Evolutionary conservation across 2,797 vertebrate species (phyloP), one percentile per base, ranked within the genome.

Genomic region (Alosa sapidissima): DNA sequence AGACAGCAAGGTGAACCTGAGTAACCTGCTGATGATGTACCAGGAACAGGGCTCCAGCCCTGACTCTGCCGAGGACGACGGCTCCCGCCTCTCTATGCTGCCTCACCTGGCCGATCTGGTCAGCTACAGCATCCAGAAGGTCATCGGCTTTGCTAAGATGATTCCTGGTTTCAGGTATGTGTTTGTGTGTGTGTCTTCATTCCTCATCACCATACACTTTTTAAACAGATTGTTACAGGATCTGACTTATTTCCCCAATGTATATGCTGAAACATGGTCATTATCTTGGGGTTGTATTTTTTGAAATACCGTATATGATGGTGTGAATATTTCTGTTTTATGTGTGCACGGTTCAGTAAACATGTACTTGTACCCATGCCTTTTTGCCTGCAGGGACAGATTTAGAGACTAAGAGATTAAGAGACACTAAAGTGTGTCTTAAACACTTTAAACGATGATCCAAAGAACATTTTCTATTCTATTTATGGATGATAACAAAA

Each of bases 71-170:
- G 91, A 97, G 88, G 94, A 94, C 75, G 87, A 95, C 0, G 91
- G 96, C 84, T 94, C 96, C 0, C 96, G 95, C 47, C 95, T 99
- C 88, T 96, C 97, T 85, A 99, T 99, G 98, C 94, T 99, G 83
- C 98, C 98, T 8, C 98, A 99, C 88, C 89, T 99, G 91, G 97
- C 97, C 2, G 98, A 99, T 91, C 94, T 99, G 90, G 98, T 99
- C 89, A 99, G 98, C 91, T 99, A 99, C 91, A 99, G 98, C 92
- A 99, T 99, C 86, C 98, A 99, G 93, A 99, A 99, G 92, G 98
- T 99, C 88, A 97, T 99, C 0, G 97, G 97, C 86, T 99, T 99
- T 88, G 98, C 98, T 90, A 99, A 99, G 91, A 98, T 98, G 97
- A 99, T 99, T 91, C 98, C 98, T 0, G 98, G 98, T 0, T 99